Conservation (phyloP, 1,140 invertebrate genomes). For the Meloidogyne exigua region DNA sequence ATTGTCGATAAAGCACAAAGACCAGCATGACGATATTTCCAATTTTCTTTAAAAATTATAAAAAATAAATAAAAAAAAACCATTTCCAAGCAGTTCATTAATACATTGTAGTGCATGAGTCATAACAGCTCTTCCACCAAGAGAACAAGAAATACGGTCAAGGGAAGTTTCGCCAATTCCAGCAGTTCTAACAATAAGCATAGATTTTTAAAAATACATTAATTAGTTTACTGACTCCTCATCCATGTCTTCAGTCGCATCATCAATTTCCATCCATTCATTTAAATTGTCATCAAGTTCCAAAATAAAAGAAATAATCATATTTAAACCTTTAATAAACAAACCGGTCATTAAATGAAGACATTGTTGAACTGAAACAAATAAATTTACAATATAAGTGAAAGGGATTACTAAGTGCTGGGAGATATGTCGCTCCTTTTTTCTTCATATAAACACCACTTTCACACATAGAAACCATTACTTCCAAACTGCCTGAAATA, state of each 20-base stretch:
- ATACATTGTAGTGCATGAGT: conserved; percentile 77
- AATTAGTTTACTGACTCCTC: conserved; percentile 68
- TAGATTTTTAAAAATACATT: conserved; percentile 13
- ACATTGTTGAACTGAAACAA: conserved; percentile 74
- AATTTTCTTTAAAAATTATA: conserved; percentile 65
- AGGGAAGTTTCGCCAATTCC: conserved; percentile 92
- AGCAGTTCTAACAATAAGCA: conserved; percentile 73
- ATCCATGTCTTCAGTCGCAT: conserved; percentile 80
- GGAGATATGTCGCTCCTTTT: conserved; percentile 76
- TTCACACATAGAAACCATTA: conserved; percentile 89
- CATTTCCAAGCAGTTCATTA: conserved; percentile 40
- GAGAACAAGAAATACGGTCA: conserved; percentile 88
- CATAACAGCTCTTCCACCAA: conserved; percentile 91
- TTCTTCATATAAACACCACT: conserved; percentile 92
- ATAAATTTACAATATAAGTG: background rate
- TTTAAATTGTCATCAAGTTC: conserved; percentile 81
- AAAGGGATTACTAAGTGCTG: conserved; percentile 64
- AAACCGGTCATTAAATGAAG: conserved; percentile 91
- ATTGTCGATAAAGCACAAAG: conserved; percentile 96
- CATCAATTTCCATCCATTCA: conserved; percentile 75
- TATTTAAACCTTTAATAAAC: background rate
- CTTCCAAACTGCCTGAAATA: conserved; percentile 74
- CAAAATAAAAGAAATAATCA: background rate
- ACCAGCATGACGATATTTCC: conserved; percentile 79
- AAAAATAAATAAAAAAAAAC: conserved; percentile 20